Conservation (phyloP, 2,888 invertebrate species). For the Nebria brevicollis region DNA sequence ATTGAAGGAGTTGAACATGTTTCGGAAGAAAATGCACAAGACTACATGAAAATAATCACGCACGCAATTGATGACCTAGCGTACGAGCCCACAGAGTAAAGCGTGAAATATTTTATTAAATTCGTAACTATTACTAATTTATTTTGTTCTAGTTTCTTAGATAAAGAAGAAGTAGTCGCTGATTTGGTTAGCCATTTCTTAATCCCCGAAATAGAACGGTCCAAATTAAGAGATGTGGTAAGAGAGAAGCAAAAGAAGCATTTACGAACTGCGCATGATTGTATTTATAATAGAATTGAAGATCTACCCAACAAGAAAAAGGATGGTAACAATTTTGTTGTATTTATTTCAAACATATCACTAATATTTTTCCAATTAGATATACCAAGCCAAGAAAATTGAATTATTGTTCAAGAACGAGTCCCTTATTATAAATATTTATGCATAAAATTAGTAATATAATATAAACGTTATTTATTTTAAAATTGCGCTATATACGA, state of each 20-base stretch:
- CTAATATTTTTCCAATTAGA: background rate
- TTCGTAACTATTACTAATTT: conserved; percentile 14
- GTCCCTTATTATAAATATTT: too few species aligned
- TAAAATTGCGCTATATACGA: too few species aligned
- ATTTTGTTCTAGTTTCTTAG: conserved; percentile 50
- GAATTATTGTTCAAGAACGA: background rate
- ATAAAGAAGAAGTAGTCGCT: conserved; percentile 68
- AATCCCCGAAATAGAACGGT: conserved; percentile 66
- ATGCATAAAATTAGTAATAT: too few species aligned
- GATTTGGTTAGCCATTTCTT: conserved; percentile 70
- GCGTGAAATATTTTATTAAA: background rate
- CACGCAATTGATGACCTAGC: conserved; percentile 65
- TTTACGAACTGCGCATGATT: conserved; percentile 60
- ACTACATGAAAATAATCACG: conserved; percentile 67
- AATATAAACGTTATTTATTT: too few species aligned
- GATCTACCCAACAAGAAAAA: conserved; percentile 44
- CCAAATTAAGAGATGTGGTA: conserved; percentile 60
- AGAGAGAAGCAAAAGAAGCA: conserved; percentile 59
- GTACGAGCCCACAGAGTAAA: conserved; percentile 54
- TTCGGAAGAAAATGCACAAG: conserved; percentile 67
- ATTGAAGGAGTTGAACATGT: conserved; percentile 69
- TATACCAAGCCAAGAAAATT: background rate
- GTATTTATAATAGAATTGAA: conserved; percentile 58
- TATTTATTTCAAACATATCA: background rate
- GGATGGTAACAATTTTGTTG: conserved; percentile 10